Evolutionary conservation across 2,113 vertebrate species (phyloP).

Genomic region (Zosterops lateralis): DNA sequence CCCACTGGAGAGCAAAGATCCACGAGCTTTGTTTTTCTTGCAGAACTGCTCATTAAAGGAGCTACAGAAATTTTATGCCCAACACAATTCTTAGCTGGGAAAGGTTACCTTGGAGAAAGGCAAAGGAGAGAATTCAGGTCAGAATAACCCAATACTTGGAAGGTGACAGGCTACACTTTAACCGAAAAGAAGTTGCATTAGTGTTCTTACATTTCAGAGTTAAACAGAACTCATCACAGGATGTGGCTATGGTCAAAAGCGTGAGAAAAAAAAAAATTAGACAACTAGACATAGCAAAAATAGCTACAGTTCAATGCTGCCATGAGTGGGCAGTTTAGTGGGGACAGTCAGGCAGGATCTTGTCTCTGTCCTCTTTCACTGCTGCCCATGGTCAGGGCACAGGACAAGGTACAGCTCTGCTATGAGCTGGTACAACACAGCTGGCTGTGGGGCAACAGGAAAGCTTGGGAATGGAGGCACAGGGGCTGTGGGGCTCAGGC

Average conservation of each 20-base stretch:
- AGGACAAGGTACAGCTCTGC: rapidly evolving
- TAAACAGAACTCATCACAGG: slow-evolving; percentile 20
- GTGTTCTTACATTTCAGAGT: neutral
- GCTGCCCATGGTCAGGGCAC: neutral
- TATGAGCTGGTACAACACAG: neutral
- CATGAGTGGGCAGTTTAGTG: neutral
- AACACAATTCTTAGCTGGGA: neutral
- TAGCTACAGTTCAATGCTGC: neutral
- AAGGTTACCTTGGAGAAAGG: neutral
- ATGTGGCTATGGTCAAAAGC: slow-evolving; percentile 49
- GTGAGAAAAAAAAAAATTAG: neutral
- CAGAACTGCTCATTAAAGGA: neutral
- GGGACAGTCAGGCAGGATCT: neutral
- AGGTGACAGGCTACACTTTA: neutral
- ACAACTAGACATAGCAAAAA: neutral
- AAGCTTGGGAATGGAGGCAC: neutral
- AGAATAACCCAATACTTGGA: neutral
- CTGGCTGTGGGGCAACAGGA: neutral
- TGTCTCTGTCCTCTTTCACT: too few species aligned
- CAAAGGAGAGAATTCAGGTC: neutral
- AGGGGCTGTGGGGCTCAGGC: neutral
- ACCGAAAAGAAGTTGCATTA: neutral
- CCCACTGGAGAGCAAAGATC: neutral
- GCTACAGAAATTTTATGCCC: neutral
- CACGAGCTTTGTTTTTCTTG: rapidly evolving